Evolutionary conservation across 2,113 vertebrate genomes (phyloP).

Genomic region (Grus americana): DNA sequence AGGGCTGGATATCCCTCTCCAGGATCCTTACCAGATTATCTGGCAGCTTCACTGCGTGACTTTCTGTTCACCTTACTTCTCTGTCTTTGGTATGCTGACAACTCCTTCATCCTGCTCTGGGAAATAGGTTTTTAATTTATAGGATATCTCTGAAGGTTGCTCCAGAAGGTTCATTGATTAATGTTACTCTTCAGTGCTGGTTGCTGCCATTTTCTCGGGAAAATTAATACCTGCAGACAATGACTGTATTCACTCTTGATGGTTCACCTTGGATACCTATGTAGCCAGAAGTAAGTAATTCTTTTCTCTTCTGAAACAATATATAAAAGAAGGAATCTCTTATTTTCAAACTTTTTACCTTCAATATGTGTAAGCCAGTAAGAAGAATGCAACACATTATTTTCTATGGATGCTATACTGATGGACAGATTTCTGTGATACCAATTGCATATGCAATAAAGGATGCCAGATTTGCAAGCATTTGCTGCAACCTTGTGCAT

Average conservation of each 20-base stretch:
- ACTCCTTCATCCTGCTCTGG: background rate
- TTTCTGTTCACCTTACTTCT: background rate
- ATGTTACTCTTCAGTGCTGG: rapidly evolving
- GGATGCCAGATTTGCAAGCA: background rate
- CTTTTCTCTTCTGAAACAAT: background rate
- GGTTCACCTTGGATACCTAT: background rate
- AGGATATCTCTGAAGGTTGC: background rate
- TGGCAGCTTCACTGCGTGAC: background rate
- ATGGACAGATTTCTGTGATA: background rate
- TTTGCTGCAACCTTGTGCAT: background rate
- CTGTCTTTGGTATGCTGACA: background rate
- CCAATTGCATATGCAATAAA: background rate
- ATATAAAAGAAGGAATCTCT: background rate
- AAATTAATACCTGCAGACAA: background rate
- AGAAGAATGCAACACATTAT: background rate
- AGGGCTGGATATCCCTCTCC: background rate
- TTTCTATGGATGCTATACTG: background rate
- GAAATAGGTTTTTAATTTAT: background rate
- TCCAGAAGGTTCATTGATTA: background rate
- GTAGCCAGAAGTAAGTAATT: background rate
- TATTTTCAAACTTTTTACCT: background rate
- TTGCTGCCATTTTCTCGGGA: background rate
- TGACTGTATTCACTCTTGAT: background rate
- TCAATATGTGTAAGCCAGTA: background rate
- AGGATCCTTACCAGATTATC: background rate